Evolutionary conservation across 1,140 invertebrate genomes (phyloP).

Genomic region (Cotesia chilonis): DNA sequence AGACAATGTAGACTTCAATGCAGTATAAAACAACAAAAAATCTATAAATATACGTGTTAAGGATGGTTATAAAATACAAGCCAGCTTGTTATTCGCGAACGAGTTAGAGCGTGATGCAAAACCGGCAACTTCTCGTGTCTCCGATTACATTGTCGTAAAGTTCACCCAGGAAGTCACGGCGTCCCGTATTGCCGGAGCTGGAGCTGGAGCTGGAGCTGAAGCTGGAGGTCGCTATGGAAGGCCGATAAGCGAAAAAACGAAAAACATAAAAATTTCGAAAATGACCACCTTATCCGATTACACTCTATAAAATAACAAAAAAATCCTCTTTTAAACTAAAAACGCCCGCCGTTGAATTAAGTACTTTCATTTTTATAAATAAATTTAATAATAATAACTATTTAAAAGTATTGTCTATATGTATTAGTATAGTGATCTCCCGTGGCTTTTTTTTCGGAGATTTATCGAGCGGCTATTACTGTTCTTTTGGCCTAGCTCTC

Average conservation of each 20-base stretch:
- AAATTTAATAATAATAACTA: too few relatives aligned
- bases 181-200: neutral
- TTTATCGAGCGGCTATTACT: constrained; percentile 33
- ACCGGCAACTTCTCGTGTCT: neutral
- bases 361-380: too few relatives aligned
- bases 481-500: neutral
- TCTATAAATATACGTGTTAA: neutral
- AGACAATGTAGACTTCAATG: too few relatives aligned
- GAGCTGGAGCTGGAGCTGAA: neutral
- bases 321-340: too few relatives aligned
- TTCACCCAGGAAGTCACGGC: constrained; percentile 2
- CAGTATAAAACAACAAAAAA: too few relatives aligned
- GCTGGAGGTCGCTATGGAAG: neutral
- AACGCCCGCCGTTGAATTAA: too few relatives aligned
- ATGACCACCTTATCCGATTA: too few relatives aligned
- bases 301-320: too few relatives aligned
- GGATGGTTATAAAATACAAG: neutral
- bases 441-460: constrained; percentile 27
- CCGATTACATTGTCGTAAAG: constrained; percentile 15
- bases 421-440: constrained; percentile 1
- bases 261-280: too few relatives aligned
- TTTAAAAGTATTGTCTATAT: too few relatives aligned
- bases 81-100: neutral
- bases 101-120: neutral
- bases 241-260: too few relatives aligned